Percentiles rank a stretch among this genome's conserved stretches.
phyloP scores from a whole-genome alignment of 2,797 vertebrate genomes.

The Anguilla marmorata region DNA sequence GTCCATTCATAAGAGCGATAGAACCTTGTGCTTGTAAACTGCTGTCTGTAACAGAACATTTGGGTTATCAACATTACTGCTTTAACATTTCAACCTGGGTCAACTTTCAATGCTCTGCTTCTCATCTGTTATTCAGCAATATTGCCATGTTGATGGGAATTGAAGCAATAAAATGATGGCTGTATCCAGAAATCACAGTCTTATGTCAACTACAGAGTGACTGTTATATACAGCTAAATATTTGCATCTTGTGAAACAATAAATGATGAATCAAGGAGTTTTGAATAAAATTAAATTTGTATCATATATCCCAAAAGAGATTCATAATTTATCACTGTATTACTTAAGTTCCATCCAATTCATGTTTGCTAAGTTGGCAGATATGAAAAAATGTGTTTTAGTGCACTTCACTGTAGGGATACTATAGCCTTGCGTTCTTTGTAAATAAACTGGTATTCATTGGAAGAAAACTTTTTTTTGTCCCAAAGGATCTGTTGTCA shows the following conservation, averaged over 20 bases:
- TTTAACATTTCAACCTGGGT: neutral
- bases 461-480: neutral
- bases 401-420: neutral
- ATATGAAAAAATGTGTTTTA: neutral
- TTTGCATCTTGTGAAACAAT: neutral
- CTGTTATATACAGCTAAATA: neutral
- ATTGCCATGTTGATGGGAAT: neutral
- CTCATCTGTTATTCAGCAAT: neutral
- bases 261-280: neutral
- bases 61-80: neutral
- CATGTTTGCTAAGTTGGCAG: too few species aligned
- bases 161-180: neutral
- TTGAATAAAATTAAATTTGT: neutral
- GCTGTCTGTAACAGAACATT: neutral
- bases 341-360: too few species aligned
- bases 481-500: neutral
- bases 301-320: neutral
- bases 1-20: neutral
- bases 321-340: neutral
- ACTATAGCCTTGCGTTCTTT: neutral
- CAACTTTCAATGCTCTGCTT: neutral
- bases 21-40: neutral
- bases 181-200: neutral
- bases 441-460: neutral
- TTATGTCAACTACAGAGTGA: neutral